phyloP scores from a whole-genome alignment of 2,113 vertebrate genomes.

The Campylomormyrus tamandua region DNA sequence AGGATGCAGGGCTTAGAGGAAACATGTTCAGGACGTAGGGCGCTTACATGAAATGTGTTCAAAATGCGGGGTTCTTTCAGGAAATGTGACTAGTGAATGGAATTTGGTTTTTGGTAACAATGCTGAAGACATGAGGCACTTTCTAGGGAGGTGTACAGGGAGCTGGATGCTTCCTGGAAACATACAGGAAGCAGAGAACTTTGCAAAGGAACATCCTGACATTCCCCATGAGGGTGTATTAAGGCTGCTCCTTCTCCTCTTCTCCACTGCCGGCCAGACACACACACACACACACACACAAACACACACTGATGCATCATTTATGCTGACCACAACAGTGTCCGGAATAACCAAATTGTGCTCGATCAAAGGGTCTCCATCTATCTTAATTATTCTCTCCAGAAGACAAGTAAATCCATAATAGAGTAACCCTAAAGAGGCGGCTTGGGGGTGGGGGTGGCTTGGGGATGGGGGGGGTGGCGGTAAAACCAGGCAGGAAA shows the following conservation, averaged over 20 bases:
- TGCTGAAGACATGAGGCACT: not conserved
- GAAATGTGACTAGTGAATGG: not conserved
- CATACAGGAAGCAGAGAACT: not conserved
- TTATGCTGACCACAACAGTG: slow-evolving; percentile 10
- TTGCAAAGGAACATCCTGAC: not conserved
- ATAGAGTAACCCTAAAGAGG: not conserved
- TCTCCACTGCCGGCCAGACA: not conserved
- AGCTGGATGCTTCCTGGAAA: not conserved
- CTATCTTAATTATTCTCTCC: slow-evolving; percentile 16
- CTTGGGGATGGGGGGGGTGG: not conserved
- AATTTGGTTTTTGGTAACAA: not conserved
- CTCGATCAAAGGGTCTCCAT: slow-evolving; percentile 3
- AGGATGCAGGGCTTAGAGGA: not conserved
- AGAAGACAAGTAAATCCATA: not conserved
- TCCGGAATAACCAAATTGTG: not conserved
- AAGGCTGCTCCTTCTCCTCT: not conserved
- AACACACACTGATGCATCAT: not conserved
- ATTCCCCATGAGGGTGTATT: slow-evolving; percentile 2
- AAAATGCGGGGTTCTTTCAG: not conserved
- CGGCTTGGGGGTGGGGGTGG: not conserved
- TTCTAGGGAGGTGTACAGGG: not conserved
- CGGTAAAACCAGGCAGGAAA: not conserved
- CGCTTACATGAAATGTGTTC: not conserved
- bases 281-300: not conserved
- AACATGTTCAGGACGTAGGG: not conserved